These are phyloP conservation scores for Sciaenops ocellatus DNA, from an alignment of 2,797 vertebrate genomes.

Conservation along the genomic window DNA sequence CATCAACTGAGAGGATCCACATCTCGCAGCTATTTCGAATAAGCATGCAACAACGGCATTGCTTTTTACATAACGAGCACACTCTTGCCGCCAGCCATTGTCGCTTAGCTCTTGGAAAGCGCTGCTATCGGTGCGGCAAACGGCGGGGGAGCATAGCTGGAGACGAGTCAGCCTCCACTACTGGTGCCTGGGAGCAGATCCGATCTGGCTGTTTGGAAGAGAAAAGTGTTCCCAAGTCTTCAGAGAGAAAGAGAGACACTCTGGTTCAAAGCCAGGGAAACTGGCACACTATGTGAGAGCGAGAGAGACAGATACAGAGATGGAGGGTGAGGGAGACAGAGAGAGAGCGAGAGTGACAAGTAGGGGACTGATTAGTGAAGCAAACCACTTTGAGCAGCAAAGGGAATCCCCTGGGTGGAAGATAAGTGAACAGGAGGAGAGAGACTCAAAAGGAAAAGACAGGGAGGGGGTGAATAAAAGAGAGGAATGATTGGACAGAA, in stretches of 20 bases:
- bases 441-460: constrained; percentile 43
- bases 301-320: constrained; percentile 61
- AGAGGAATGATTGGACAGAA: constrained; percentile 59
- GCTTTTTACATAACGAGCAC: constrained; percentile 72
- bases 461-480: constrained; percentile 47
- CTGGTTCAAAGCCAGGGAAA: constrained; percentile 79
- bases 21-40: constrained; percentile 74
- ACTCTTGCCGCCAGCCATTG: constrained; percentile 69
- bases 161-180: constrained; percentile 69
- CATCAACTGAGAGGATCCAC: constrained; percentile 55
- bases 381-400: constrained; percentile 78
- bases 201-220: constrained; percentile 79
- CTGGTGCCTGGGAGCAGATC: constrained; percentile 76
- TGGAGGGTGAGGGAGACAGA: constrained; percentile 48
- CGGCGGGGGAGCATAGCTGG: constrained; percentile 65
- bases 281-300: constrained; percentile 70
- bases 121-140: constrained; percentile 53
- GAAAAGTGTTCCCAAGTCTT: constrained; percentile 78
- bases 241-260: constrained; percentile 70
- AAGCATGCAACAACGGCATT: constrained; percentile 31
- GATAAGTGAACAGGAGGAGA: constrained; percentile 74
- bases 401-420: constrained; percentile 77
- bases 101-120: constrained; percentile 78
- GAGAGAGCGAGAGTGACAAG: constrained; percentile 72
- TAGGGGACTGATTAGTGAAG: constrained; percentile 80